phyloP scores from a whole-genome alignment of 2,888 invertebrate genomes.

The Cephus pygmeus region DNA sequence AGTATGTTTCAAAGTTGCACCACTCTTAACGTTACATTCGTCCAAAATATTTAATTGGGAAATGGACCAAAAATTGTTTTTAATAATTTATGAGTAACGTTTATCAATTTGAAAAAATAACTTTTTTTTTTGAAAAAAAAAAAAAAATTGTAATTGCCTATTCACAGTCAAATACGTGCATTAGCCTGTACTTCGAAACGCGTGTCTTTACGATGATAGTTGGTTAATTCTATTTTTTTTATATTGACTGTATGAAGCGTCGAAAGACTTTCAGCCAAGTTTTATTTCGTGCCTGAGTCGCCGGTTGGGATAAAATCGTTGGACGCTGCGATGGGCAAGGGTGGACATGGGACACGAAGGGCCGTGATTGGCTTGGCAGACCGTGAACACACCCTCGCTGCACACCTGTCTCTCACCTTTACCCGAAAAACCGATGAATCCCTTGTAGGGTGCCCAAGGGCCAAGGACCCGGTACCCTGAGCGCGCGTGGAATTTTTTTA shows the following conservation, averaged over 20 bases:
- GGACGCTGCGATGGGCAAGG: slow-evolving; percentile 29
- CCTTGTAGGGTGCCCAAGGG: neutral
- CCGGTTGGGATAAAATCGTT: slow-evolving; percentile 8
- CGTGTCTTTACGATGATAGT: neutral
- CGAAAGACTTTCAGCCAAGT: neutral
- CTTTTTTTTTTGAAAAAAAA: no score
- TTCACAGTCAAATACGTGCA: no score
- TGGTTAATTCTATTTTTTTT: neutral
- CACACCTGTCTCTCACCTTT: slow-evolving; percentile 48
- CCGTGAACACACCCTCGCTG: slow-evolving; percentile 46
- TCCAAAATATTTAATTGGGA: neutral
- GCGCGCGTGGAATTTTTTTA: neutral
- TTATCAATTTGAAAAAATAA: no score
- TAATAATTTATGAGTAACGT: no score
- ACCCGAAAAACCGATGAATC: slow-evolving; percentile 10
- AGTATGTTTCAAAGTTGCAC: neutral
- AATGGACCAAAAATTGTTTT: neutral
- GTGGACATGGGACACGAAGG: neutral
- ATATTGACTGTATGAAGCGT: neutral
- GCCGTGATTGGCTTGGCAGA: slow-evolving; percentile 34
- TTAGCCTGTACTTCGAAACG: no score
- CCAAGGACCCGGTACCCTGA: neutral
- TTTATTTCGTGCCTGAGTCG: neutral
- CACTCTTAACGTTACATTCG: neutral
- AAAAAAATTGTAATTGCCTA: no score